Conservation (phyloP, 2,113 vertebrate species). For the Tachysurus vachellii region DNA sequence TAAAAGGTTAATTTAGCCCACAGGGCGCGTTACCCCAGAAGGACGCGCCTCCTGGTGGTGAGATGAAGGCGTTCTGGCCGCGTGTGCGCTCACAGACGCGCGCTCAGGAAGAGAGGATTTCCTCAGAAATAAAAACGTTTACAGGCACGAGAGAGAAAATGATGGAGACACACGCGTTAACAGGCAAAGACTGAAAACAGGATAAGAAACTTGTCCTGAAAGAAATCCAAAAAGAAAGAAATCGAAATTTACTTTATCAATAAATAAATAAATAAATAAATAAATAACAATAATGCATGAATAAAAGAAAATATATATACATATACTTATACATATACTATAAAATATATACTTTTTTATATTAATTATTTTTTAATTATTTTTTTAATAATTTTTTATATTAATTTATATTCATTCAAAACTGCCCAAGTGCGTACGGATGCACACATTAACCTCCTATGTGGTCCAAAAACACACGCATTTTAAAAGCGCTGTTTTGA, state of each 20-base stretch:
- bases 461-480: neutral
- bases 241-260: neutral
- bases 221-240: neutral
- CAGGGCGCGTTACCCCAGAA: neutral
- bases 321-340: too few species aligned
- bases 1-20: constrained; percentile 18
- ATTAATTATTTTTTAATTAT: too few species aligned
- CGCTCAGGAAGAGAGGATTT: neutral
- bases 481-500: neutral
- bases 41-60: constrained; percentile 47
- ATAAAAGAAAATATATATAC: too few species aligned
- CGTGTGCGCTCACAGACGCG: neutral
- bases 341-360: too few species aligned
- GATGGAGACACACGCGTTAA: neutral
- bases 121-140: neutral
- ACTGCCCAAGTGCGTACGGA: neutral
- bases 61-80: neutral
- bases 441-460: neutral
- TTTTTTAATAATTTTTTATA: too few species aligned
- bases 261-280: neutral
- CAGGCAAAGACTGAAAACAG: neutral
- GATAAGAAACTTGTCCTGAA: neutral
- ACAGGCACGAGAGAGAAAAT: neutral
- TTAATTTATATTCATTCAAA: neutral
- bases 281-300: too few species aligned